These are phyloP conservation scores for Typhlichthys eigenmanni DNA, from an alignment of 2,797 vertebrate genomes.

Conservation along the genomic window DNA sequence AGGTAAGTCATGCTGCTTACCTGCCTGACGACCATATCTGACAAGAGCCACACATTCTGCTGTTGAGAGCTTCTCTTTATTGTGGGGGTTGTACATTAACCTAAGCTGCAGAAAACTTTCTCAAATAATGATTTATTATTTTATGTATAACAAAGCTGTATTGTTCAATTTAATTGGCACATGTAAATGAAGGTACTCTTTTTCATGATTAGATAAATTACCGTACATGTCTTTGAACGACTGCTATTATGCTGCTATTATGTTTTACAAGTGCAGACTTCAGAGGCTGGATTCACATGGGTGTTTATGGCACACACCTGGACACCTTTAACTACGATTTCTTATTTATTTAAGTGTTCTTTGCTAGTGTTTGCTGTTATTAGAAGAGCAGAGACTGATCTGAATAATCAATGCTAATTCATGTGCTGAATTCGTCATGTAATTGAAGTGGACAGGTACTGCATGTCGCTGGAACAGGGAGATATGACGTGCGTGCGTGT, in stretches of 20 bases:
- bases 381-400: slow-evolving; percentile 9
- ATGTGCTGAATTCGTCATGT: no score
- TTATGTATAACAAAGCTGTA: background rate
- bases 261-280: slow-evolving; percentile 48
- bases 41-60: background rate
- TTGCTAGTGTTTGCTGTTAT: slow-evolving; percentile 30
- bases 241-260: slow-evolving; percentile 26
- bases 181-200: slow-evolving; percentile 4
- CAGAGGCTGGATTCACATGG: slow-evolving; percentile 34
- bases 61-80: no score
- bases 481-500: slow-evolving; percentile 9
- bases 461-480: slow-evolving; percentile 31
- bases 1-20: slow-evolving; percentile 69
- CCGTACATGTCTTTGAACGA: slow-evolving; percentile 16
- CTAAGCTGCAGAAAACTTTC: no score
- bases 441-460: slow-evolving; percentile 1
- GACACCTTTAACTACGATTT: slow-evolving; percentile 55
- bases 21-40: slow-evolving; percentile 31
- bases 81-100: no score
- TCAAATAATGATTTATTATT: no score
- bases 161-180: slow-evolving; percentile 4
- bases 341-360: slow-evolving; percentile 57
- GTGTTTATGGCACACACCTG: slow-evolving; percentile 57
- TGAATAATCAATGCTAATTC: slow-evolving; percentile 9
- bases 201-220: slow-evolving; percentile 15